phyloP scores from a whole-genome alignment of 2,113 vertebrate genomes.

The Anarhynchus alexandrinus region DNA sequence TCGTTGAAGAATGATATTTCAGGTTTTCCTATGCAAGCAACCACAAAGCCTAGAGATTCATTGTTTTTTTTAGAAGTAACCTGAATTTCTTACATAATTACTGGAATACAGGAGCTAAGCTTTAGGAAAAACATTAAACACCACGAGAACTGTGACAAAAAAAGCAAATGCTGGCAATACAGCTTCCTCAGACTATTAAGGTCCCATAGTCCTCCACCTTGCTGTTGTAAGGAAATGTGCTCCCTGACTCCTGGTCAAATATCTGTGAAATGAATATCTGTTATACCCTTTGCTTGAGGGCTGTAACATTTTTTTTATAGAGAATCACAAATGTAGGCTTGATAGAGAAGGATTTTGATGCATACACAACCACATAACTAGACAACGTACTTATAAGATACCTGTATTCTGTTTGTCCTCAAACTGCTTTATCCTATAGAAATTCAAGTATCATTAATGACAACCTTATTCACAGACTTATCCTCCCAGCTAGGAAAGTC shows the following conservation, averaged over 20 bases:
- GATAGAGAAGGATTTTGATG: neutral
- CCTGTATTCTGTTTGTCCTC: neutral
- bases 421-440: neutral
- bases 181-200: neutral
- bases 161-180: neutral
- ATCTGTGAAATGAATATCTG: neutral
- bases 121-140: neutral
- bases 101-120: neutral
- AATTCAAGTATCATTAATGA: neutral
- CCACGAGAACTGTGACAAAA: neutral
- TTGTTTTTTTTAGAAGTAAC: neutral
- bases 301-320: neutral
- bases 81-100: neutral
- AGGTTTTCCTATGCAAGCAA: neutral
- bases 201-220: neutral
- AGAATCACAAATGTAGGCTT: neutral
- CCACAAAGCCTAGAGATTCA: neutral
- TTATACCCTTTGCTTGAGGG: neutral
- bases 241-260: neutral
- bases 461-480: neutral
- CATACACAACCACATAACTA: neutral
- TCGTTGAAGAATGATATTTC: neutral
- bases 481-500: neutral
- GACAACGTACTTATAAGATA: neutral
- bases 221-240: neutral